Evolutionary conservation across 2,888 invertebrate species (phyloP), one percentile per base, ranked within the genome.

Genomic region (Noctua pronuba): DNA sequence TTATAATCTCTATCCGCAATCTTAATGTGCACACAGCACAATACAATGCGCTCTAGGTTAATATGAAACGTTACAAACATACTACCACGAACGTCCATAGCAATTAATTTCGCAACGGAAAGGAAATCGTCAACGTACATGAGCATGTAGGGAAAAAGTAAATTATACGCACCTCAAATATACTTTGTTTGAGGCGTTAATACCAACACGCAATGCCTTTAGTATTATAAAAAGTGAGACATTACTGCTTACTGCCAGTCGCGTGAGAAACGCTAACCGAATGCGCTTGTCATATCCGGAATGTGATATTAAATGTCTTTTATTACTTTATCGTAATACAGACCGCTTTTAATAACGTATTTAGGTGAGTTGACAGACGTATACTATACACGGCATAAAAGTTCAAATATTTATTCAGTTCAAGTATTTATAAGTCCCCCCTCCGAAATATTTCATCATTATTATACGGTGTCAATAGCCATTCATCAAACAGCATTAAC

Each of bases 101-200:
- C 82, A 89, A 92, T 91, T 90, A 90, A 88, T 91, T 92, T 91
- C 86, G 90, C 89, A 91, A 91, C 88, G 82, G 86, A 92, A 92
- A 91, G 92, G 92, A 92, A 94, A 93, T 90, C 88, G 84, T 88
- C 82, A 87, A 87, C 88, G 81, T 85, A 83, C 85, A 89, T 85
- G 88, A 89, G 88, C 89, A 89, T 87, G 90, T 88, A 84, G 84
- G 88, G 85, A 88, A 91, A 92, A 91, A 90, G 82, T 82, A 77
- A 82, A 90, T 91, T 89, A 90, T 79, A 92, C 88, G 87, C 89
- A 90, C 88, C 85, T 88, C 86, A 86, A 89, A 90, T 87, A 88
- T 88, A 89, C 86, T 74, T 79, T 79, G 70, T 88, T 90, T 84
- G 85, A 89, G 88, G 88, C 86, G 88, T 84, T 90, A 91, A 90